These are phyloP conservation scores for Sebastes steindachneri DNA, from an alignment of 2,797 vertebrate genomes.

Conservation along the genomic window DNA sequence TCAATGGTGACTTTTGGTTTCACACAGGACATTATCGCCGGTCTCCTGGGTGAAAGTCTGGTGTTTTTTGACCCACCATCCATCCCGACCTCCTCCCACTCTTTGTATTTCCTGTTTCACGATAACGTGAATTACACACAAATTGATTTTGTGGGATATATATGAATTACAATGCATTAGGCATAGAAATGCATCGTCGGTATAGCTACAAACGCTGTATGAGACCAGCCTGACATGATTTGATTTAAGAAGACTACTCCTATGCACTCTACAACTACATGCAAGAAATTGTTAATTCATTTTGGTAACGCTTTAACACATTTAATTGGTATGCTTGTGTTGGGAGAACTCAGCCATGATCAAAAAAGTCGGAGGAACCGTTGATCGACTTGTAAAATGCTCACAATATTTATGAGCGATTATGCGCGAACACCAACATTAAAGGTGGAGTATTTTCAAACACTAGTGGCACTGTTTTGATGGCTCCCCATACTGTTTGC, in stretches of 20 bases:
- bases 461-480: neutral
- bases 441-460: neutral
- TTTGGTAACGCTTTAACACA: no score
- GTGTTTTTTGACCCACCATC: no score
- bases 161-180: no score
- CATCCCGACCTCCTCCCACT: no score
- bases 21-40: no score
- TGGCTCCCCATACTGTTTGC: neutral
- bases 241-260: neutral
- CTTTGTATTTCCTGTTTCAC: no score
- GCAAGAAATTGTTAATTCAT: neutral
- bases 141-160: no score
- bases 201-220: no score
- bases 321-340: neutral
- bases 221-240: neutral
- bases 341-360: neutral
- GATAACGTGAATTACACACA: no score
- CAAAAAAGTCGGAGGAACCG: neutral
- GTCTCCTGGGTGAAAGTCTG: no score
- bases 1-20: no score
- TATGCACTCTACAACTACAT: neutral
- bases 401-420: neutral
- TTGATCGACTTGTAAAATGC: neutral
- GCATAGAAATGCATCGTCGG: no score
- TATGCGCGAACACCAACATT: neutral